These are phyloP conservation scores for Macaria liturata DNA, from an alignment of 2,888 invertebrate species.

Conservation along the genomic window DNA sequence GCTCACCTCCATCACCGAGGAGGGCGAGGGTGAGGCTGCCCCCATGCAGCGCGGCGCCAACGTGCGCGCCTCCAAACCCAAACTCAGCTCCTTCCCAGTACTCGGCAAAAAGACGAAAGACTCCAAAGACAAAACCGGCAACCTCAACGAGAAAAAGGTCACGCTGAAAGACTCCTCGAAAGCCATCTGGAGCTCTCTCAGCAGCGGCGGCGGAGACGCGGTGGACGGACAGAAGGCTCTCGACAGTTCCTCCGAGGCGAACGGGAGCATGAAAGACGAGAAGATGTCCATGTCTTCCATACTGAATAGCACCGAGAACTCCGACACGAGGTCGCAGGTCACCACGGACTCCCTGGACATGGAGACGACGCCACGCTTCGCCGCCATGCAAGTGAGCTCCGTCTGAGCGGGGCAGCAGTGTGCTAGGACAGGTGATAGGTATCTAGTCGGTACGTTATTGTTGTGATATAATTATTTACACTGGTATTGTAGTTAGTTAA, in stretches of 20 bases:
- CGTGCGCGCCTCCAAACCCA: slow-evolving; percentile 83
- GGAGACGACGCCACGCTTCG: slow-evolving; percentile 76
- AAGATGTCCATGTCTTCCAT: slow-evolving; percentile 72
- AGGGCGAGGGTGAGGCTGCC: slow-evolving; percentile 81
- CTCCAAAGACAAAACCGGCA: slow-evolving; percentile 70
- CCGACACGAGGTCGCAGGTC: slow-evolving; percentile 76
- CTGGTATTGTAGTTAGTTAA: slow-evolving; percentile 4
- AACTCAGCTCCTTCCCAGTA: slow-evolving; percentile 84
- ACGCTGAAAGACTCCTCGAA: slow-evolving; percentile 74
- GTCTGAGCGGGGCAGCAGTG: slow-evolving; percentile 46
- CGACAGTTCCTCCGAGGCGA: slow-evolving; percentile 64
- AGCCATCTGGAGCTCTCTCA: slow-evolving; percentile 73
- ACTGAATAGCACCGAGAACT: slow-evolving; percentile 69
- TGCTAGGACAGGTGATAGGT: slow-evolving; percentile 4
- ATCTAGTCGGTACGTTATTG: slow-evolving; percentile 25
- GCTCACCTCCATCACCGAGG: slow-evolving; percentile 87
- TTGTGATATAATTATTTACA: slow-evolving; percentile 15
- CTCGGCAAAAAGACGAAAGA: slow-evolving; percentile 86
- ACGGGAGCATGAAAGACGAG: slow-evolving; percentile 76
- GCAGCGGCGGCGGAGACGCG: slow-evolving; percentile 76
- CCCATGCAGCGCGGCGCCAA: slow-evolving; percentile 79
- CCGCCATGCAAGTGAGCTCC: slow-evolving; percentile 85
- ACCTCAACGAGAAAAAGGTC: slow-evolving; percentile 69
- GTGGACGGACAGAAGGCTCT: slow-evolving; percentile 70
- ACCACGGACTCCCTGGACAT: slow-evolving; percentile 77